Evolutionary conservation across 1,140 invertebrate genomes (phyloP).

Genomic region (Carcinoscorpius rotundicauda): DNA sequence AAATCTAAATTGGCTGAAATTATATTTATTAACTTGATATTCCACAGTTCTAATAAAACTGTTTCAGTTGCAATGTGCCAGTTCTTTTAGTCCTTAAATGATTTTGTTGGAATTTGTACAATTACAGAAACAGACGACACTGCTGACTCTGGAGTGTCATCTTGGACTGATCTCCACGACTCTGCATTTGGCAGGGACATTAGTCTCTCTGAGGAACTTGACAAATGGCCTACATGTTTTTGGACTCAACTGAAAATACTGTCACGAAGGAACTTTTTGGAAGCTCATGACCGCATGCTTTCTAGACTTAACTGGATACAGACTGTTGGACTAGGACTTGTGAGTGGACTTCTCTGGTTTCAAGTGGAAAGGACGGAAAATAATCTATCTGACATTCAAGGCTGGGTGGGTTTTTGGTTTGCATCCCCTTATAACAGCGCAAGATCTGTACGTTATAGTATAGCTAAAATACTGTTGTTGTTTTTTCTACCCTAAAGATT

Average conservation of each 20-base stretch:
- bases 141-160: conserved; percentile 46
- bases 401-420: conserved; percentile 42
- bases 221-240: conserved; percentile 63
- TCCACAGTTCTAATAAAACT: too few relatives aligned
- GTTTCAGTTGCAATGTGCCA: too few relatives aligned
- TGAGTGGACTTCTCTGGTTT: conserved; percentile 68
- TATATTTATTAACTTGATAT: too few relatives aligned
- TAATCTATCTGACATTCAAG: conserved; percentile 62
- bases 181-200: conserved; percentile 41
- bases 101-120: too few relatives aligned
- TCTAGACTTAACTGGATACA: conserved; percentile 71
- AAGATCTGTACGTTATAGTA: too few relatives aligned
- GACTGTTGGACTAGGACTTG: conserved; percentile 54
- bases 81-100: too few relatives aligned
- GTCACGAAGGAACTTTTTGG: conserved; percentile 62
- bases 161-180: conserved; percentile 48
- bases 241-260: conserved; percentile 66
- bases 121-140: conserved; percentile 34
- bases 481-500: too few relatives aligned
- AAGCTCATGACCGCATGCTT: conserved; percentile 62
- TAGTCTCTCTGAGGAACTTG: conserved; percentile 17
- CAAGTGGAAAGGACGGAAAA: conserved; percentile 59
- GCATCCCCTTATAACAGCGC: too few relatives aligned
- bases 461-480: too few relatives aligned
- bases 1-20: too few relatives aligned